Conservation (phyloP, 2,888 invertebrate genomes). For the Meiosimyza decipiens region DNA sequence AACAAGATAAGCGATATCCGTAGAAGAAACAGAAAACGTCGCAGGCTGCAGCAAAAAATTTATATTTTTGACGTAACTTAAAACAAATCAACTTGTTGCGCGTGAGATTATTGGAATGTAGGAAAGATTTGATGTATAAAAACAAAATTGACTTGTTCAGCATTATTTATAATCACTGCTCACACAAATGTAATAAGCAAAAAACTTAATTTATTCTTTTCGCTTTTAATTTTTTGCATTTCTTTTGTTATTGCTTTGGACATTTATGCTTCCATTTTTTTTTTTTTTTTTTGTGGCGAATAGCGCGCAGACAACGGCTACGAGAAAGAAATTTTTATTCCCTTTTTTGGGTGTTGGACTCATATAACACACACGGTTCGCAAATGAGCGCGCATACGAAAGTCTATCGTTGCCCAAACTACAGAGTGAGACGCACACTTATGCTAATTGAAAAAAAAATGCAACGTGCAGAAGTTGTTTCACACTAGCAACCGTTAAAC, state of each 20-base stretch:
- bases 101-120: too few species aligned
- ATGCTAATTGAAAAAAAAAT: constrained; percentile 28
- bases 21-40: too few species aligned
- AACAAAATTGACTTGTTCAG: too few species aligned
- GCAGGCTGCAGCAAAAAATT: too few species aligned
- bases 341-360: constrained; percentile 68
- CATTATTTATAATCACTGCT: too few species aligned
- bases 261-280: constrained; percentile 26
- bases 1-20: too few species aligned
- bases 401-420: constrained; percentile 16
- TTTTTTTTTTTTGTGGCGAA: constrained; percentile 30
- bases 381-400: constrained; percentile 19
- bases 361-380: constrained; percentile 60
- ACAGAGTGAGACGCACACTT: constrained; percentile 34
- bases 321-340: constrained; percentile 62
- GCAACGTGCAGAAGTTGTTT: constrained; percentile 6
- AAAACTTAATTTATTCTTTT: neutral
- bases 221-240: constrained; percentile 15
- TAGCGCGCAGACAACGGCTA: constrained; percentile 39
- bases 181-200: too few species aligned
- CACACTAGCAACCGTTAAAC: constrained; percentile 23
- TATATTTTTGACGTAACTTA: too few species aligned
- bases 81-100: too few species aligned
- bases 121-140: too few species aligned
- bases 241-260: constrained; percentile 8